phyloP scores from a whole-genome alignment of 1,140 invertebrate species.

The Zaprionus taronus region DNA sequence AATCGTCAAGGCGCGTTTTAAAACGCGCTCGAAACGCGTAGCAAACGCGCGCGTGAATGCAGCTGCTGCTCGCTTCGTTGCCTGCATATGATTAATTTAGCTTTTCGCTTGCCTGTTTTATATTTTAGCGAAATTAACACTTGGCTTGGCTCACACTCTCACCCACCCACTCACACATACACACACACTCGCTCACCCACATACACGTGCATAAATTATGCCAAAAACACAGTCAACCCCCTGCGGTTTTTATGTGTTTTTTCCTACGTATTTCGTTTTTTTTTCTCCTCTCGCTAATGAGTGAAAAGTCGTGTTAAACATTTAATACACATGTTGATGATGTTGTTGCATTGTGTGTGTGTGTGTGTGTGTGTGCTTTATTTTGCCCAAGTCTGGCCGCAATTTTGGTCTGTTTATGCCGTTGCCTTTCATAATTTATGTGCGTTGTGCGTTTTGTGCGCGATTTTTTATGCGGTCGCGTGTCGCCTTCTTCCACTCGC shows the following conservation, averaged over 20 bases:
- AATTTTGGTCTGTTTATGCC: conserved; percentile 18
- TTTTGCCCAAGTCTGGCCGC: conserved; percentile 31
- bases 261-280: conserved; percentile 25
- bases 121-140: conserved; percentile 68
- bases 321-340: conserved; percentile 70
- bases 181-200: conserved; percentile 17
- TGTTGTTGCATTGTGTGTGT: conserved; percentile 28
- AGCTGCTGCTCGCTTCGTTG: conserved; percentile 44
- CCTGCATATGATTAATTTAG: conserved; percentile 18
- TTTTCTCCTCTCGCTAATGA: conserved; percentile 54
- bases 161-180: neutral
- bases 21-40: conserved; percentile 49
- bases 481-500: conserved; percentile 34
- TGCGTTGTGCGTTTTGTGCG: conserved; percentile 34
- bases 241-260: conserved; percentile 48
- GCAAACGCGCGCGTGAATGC: conserved; percentile 16
- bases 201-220: conserved; percentile 77
- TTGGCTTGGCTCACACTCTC: conserved; percentile 54
- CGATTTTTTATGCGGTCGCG: conserved; percentile 53
- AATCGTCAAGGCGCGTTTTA: conserved; percentile 29
- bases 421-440: conserved; percentile 54
- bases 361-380: conserved; percentile 18
- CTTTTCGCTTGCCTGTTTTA: conserved; percentile 16
- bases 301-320: conserved; percentile 80
- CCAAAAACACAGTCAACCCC: conserved; percentile 72